These are phyloP conservation scores for Lepus townsendii DNA, from an alignment of 2,797 vertebrate genomes.

Conservation along the genomic window DNA sequence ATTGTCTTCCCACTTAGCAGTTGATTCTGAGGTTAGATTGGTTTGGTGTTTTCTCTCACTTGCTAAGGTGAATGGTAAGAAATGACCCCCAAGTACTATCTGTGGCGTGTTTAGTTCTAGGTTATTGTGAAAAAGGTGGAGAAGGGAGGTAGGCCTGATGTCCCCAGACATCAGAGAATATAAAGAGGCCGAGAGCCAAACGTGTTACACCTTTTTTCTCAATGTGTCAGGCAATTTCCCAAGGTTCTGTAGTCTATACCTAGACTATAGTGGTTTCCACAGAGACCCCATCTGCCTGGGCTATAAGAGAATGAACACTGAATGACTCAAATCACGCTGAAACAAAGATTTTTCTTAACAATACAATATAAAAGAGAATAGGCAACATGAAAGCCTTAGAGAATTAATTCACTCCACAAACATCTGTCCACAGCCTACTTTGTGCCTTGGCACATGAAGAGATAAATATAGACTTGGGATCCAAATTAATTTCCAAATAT, in stretches of 20 bases:
- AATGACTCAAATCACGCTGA: constrained; percentile 17
- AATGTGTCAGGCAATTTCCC: neutral
- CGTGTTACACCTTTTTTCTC: neutral
- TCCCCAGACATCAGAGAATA: constrained; percentile 7
- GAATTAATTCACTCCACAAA: constrained; percentile 45
- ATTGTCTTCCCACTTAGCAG: constrained; percentile 28
- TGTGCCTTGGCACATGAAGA: constrained; percentile 15
- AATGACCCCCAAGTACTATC: neutral
- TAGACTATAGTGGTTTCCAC: neutral
- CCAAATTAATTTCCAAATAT: constrained; percentile 66
- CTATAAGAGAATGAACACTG: neutral
- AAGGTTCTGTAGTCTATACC: neutral
- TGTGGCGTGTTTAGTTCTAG: neutral
- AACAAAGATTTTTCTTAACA: constrained; percentile 40
- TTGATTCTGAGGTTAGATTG: constrained; percentile 46
- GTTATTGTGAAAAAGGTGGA: constrained; percentile 32
- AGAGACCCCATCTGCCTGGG: neutral
- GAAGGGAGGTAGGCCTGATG: neutral
- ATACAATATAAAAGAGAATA: constrained; percentile 52
- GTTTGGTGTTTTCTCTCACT: constrained; percentile 33
- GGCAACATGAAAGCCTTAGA: neutral
- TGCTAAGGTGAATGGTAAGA: constrained; percentile 44
- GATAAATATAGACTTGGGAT: constrained; percentile 36
- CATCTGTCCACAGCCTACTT: constrained; percentile 40
- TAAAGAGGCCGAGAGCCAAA: neutral